Conservation (phyloP, 2,888 invertebrate genomes). For the Desoria tigrina region DNA sequence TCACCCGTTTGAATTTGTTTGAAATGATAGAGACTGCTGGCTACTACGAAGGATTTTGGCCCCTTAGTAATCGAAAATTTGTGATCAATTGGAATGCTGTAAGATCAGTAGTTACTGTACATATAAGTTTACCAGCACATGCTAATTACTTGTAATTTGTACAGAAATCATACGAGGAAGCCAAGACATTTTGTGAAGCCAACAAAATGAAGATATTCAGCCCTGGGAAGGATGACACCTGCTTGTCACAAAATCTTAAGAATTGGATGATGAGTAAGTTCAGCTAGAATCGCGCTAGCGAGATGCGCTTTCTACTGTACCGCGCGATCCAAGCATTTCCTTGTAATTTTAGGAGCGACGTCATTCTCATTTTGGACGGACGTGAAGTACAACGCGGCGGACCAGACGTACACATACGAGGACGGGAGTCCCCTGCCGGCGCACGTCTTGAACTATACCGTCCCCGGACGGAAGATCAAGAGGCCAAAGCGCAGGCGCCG, state of each 20-base stretch:
- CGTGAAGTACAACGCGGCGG: not conserved
- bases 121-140: too few relatives aligned
- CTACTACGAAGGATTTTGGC: slow-evolving; percentile 4
- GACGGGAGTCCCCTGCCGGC: too few relatives aligned
- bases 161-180: not conserved
- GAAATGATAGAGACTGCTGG: not conserved
- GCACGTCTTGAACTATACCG: too few relatives aligned
- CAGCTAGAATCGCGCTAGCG: too few relatives aligned
- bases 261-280: not conserved
- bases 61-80: not conserved
- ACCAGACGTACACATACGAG: not conserved
- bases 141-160: too few relatives aligned
- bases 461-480: too few relatives aligned
- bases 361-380: slow-evolving; percentile 5
- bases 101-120: too few relatives aligned
- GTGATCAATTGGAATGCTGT: not conserved
- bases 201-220: slow-evolving; percentile 4
- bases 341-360: not conserved
- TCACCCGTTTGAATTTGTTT: too few relatives aligned
- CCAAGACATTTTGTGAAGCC: not conserved
- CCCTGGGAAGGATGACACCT: not conserved
- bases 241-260: not conserved
- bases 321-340: too few relatives aligned
- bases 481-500: too few relatives aligned
- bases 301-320: too few relatives aligned